Conservation (phyloP, 2,797 vertebrate genomes). For the Lepus oiostolus region DNA sequence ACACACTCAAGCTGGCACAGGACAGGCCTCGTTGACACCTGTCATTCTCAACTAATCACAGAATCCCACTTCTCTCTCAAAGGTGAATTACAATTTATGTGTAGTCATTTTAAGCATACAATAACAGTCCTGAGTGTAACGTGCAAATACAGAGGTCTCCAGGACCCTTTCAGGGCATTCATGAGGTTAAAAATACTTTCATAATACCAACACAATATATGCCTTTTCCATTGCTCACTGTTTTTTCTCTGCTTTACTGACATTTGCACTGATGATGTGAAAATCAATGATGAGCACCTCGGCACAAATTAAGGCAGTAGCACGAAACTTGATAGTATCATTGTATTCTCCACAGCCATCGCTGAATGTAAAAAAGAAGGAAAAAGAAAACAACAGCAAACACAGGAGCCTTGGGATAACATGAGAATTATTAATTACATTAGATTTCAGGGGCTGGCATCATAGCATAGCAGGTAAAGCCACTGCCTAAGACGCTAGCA, state of each 20-base stretch:
- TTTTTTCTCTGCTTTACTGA: background rate
- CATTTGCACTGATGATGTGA: background rate
- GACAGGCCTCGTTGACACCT: background rate
- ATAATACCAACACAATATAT: background rate
- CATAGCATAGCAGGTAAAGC: too few relatives aligned
- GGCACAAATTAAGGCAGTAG: background rate
- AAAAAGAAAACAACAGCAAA: background rate
- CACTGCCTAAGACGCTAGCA: too few relatives aligned
- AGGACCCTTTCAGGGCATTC: background rate
- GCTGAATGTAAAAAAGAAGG: background rate
- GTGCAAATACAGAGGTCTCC: background rate
- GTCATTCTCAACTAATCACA: background rate
- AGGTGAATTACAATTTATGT: background rate
- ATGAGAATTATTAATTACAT: slow-evolving; percentile 24
- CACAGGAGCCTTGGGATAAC: background rate
- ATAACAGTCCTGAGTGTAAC: background rate
- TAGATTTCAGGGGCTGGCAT: background rate
- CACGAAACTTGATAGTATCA: background rate
- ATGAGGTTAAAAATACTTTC: background rate
- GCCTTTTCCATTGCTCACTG: slow-evolving; percentile 32
- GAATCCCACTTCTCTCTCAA: slow-evolving; percentile 37
- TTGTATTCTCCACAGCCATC: background rate
- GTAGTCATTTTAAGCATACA: background rate
- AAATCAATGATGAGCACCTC: background rate
- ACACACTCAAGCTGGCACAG: background rate